Percentiles rank a stretch among this genome's conserved stretches.
Evolutionary conservation across 2,888 invertebrate genomes (phyloP).

Genomic region (Nyleta sp.): DNA sequence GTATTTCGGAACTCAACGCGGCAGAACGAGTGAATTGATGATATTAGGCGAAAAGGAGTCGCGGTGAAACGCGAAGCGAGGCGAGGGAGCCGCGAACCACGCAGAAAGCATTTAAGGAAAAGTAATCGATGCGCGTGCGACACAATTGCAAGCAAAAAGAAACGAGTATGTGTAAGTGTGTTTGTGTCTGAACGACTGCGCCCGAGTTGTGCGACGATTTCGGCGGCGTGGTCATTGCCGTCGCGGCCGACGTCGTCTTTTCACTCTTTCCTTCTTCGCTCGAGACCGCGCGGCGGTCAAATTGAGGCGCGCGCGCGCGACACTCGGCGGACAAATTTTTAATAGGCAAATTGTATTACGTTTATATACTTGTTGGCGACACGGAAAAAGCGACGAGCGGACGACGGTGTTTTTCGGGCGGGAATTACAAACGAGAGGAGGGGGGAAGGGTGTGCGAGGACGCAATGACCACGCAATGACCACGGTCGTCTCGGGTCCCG

Average conservation of each 20-base stretch:
- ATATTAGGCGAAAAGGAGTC: constrained; percentile 63
- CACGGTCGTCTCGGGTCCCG: constrained; percentile 75
- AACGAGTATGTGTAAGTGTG: constrained; percentile 66
- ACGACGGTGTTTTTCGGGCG: constrained; percentile 52
- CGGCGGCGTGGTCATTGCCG: constrained; percentile 76
- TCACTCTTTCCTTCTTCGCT: constrained; percentile 62
- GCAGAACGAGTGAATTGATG: constrained; percentile 70
- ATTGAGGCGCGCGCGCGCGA: constrained; percentile 18
- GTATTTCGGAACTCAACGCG: constrained; percentile 77
- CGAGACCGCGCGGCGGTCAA: constrained; percentile 30
- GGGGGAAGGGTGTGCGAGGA: constrained; percentile 62
- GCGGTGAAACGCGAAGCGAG: constrained; percentile 25
- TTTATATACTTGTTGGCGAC: constrained; percentile 58
- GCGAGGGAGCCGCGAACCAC: constrained; percentile 25
- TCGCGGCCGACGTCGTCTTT: constrained; percentile 76
- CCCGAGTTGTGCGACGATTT: constrained; percentile 69
- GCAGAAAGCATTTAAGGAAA: constrained; percentile 43
- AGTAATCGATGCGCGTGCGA: constrained; percentile 59
- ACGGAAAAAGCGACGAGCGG: constrained; percentile 14
- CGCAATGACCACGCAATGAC: constrained; percentile 77
- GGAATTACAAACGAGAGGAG: constrained; percentile 42
- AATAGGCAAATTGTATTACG: constrained; percentile 53
- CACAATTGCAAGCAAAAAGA: constrained; percentile 53
- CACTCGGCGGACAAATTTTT: constrained; percentile 45
- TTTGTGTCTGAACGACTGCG: constrained; percentile 60